Conservation (phyloP, 2,888 invertebrate genomes). For the Conchocele bisecta region DNA sequence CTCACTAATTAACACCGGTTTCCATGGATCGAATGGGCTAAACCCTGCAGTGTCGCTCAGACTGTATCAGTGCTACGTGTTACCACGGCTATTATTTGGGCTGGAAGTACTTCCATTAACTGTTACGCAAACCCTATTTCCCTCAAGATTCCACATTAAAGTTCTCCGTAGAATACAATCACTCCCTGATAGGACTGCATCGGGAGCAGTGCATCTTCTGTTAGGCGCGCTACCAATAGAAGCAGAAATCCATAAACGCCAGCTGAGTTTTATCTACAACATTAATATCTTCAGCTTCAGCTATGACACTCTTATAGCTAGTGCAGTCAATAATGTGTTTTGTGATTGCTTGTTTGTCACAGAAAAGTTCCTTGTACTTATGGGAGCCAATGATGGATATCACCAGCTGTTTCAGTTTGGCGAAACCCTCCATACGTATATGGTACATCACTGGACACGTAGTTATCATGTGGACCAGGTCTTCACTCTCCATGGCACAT, state of each 20-base stretch:
- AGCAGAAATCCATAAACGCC: constrained; percentile 23
- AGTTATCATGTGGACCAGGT: too few species aligned
- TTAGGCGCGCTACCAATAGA: constrained; percentile 14
- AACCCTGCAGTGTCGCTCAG: background rate
- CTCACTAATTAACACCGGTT: background rate
- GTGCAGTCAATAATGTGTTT: too few species aligned
- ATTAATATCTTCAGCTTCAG: too few species aligned
- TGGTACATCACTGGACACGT: too few species aligned
- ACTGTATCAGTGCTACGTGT: constrained; percentile 11
- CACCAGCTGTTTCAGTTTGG: too few species aligned
- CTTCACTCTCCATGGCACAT: too few species aligned
- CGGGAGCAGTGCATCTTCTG: background rate
- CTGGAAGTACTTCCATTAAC: constrained; percentile 8
- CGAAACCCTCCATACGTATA: too few species aligned
- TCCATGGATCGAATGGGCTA: constrained; percentile 14
- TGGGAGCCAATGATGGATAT: too few species aligned
- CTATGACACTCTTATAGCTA: too few species aligned
- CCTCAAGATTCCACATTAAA: constrained; percentile 12
- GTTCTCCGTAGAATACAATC: constrained; percentile 5
- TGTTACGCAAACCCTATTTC: background rate
- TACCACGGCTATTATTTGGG: constrained; percentile 11
- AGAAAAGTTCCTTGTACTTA: too few species aligned
- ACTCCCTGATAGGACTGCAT: constrained; percentile 11
- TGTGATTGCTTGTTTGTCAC: too few species aligned
- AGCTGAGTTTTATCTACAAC: too few species aligned